Conservation (phyloP, 2,888 invertebrate species). For the Lordiphosa fenestrarum region DNA sequence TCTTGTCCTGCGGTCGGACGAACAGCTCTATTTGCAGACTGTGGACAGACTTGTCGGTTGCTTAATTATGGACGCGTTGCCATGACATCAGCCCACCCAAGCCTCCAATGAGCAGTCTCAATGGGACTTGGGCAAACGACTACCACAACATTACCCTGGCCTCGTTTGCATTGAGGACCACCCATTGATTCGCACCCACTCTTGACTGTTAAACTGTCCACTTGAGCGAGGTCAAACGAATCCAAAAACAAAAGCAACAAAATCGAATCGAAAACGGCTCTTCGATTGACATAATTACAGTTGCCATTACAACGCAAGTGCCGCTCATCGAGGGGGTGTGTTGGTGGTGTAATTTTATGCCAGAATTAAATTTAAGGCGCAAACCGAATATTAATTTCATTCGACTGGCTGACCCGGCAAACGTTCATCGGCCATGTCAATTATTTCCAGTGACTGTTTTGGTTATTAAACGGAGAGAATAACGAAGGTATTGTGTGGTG, state of each 20-base stretch:
- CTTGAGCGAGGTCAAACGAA: slow-evolving; percentile 1
- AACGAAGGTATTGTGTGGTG: too few relatives aligned
- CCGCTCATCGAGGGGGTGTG: not conserved
- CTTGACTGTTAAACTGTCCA: slow-evolving; percentile 3
- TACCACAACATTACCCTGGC: slow-evolving; percentile 23
- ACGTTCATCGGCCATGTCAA: too few relatives aligned
- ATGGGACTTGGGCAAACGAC: not conserved
- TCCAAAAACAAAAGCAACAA: not conserved
- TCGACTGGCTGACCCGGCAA: too few relatives aligned
- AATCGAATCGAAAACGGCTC: not conserved
- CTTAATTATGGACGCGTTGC: slow-evolving; percentile 25
- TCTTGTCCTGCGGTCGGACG: slow-evolving; percentile 4
- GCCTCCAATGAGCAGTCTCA: not conserved
- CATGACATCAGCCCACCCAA: slow-evolving; percentile 1
- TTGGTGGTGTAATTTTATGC: too few relatives aligned
- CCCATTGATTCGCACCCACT: not conserved
- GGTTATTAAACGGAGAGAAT: too few relatives aligned
- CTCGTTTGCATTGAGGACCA: slow-evolving; percentile 15
- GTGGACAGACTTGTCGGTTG: slow-evolving; percentile 19
- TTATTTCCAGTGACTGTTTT: too few relatives aligned
- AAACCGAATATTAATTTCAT: too few relatives aligned
- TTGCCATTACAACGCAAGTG: slow-evolving; percentile 14
- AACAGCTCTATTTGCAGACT: slow-evolving; percentile 4
- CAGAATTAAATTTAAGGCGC: too few relatives aligned
- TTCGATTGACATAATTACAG: slow-evolving; percentile 50